Evolutionary conservation across 2,113 vertebrate genomes (phyloP), one percentile per base, ranked within the genome.

Genomic region (Recurvirostra avosetta): DNA sequence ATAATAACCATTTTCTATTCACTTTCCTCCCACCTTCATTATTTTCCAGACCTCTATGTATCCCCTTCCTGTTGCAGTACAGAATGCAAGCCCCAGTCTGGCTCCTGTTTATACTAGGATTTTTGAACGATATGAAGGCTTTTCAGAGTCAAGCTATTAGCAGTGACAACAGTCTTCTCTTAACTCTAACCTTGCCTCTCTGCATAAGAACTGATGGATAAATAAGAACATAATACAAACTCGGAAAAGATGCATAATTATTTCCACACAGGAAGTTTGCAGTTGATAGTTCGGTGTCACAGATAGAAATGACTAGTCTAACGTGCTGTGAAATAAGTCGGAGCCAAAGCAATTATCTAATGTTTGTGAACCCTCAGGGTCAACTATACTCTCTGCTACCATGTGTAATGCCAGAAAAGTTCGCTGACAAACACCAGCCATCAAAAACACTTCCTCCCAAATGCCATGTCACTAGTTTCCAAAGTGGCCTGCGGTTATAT

Each of bases 231-330:
- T 70, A 76, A 90, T 25, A 71, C 6, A 6, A 49, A 45, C 90
- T 94, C 9, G 2, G 88, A 90, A 92, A 92, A 97, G 50, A 94
- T 80, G 82, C 72, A 74, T 86, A 93, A 92, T 86, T 96, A 66
- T 96, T 96, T 97, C 92, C 96, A 96, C 71, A 95, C 94, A 96
- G 95, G 96, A 96, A 96, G 88, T 80, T 36, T 84, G 80, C 73
- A 94, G 65, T 75, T 92, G 95, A 97, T 96, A 97, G 86, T 86
- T 80, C 0, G 2, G 86, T 97, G 96, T 91, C 90, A 89, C 66
- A 89, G 96, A 96, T 8, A 96, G 95, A 95, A 95, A 87, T 96
- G 94, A 97, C 93, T 96, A 26, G 56, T 75, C 75, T 94, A 86
- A 96, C 17, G 6, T 63, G 68, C 92, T 76, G 36, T 53, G 76